These are phyloP conservation scores for Zalophus californianus DNA, from an alignment of 2,797 vertebrate species.

Conservation along the genomic window DNA sequence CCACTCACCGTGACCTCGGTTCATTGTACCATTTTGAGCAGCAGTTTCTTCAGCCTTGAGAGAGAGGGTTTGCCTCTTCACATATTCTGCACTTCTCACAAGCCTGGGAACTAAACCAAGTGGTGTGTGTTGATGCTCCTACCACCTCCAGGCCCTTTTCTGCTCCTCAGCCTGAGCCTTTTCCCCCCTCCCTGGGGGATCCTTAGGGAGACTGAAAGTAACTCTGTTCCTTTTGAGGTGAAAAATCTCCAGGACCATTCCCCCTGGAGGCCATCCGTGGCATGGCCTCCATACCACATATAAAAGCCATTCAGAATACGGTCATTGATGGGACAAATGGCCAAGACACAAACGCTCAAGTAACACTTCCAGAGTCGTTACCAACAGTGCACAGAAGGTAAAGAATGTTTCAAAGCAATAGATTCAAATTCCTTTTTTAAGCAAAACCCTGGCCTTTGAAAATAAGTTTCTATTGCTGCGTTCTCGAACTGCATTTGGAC, in stretches of 20 bases:
- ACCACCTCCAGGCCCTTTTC: background rate
- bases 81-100: background rate
- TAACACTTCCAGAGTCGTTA: background rate
- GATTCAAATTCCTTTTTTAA: background rate
- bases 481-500: background rate
- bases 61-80: background rate
- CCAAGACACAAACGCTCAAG: background rate
- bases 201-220: conserved; percentile 15
- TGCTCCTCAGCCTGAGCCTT: background rate
- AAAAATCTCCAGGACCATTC: background rate
- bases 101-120: background rate
- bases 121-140: background rate
- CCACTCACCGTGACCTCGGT: background rate
- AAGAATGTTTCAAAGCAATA: background rate
- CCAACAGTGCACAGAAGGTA: background rate
- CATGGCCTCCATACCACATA: background rate
- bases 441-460: background rate
- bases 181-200: background rate
- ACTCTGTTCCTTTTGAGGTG: background rate
- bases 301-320: background rate
- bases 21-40: background rate
- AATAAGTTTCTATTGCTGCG: background rate
- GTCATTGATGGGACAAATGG: background rate
- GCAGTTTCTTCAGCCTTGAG: background rate
- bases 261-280: background rate